Evolutionary conservation across 2,888 invertebrate genomes (phyloP).

Genomic region (Harpalus rubripes): DNA sequence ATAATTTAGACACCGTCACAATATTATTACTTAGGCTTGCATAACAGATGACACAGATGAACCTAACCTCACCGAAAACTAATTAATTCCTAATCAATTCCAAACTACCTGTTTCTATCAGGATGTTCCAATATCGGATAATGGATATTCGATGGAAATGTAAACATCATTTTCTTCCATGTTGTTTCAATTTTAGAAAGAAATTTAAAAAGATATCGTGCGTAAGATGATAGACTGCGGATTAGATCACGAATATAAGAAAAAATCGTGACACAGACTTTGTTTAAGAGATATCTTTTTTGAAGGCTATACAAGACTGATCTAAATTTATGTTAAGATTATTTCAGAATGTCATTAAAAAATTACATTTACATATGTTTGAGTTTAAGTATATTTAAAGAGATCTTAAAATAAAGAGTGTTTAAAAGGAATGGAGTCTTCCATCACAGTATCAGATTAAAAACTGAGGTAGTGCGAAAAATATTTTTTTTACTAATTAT

Average conservation of each 20-base stretch:
- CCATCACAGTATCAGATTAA: no score
- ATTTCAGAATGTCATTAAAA: no score
- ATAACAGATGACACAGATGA: neutral
- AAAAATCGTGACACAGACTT: neutral
- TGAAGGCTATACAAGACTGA: neutral
- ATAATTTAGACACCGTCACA: neutral
- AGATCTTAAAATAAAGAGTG: no score
- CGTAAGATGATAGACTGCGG: neutral
- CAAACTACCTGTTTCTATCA: neutral
- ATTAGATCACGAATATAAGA: neutral
- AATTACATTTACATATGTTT: no score
- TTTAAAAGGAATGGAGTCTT: no score
- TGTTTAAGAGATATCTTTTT: neutral
- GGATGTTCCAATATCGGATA: neutral
- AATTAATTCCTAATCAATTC: neutral
- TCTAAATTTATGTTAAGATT: no score
- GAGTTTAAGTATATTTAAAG: no score
- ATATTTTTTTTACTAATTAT: no score
- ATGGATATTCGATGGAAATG: neutral
- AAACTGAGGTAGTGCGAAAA: no score
- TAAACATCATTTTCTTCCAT: neutral
- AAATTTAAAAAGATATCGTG: neutral
- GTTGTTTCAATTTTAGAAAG: neutral
- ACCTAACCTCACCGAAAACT: neutral
- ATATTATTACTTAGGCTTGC: neutral